A percentile compares a stretch with the other conserved stretches of the same genome.
Evolutionary conservation across 2,113 vertebrate genomes (phyloP).

Genomic region (Hippocampus mohnikei): DNA sequence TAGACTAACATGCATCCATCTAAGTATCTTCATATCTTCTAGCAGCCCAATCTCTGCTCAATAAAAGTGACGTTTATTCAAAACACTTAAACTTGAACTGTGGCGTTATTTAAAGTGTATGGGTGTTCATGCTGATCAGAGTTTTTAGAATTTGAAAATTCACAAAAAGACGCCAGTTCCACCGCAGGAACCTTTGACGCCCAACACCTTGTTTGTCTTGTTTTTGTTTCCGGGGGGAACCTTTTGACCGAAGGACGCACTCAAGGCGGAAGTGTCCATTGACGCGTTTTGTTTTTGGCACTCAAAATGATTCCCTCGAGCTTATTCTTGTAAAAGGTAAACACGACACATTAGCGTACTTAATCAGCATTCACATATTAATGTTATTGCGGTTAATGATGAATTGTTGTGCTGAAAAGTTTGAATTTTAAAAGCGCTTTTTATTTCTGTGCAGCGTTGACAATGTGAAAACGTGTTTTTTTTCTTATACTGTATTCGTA

Average conservation of each 20-base stretch:
- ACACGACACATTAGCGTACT: background rate
- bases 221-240: background rate
- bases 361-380: background rate
- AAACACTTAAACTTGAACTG: no score
- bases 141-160: background rate
- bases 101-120: no score
- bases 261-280: background rate
- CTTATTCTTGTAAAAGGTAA: background rate
- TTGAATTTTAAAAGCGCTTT: background rate
- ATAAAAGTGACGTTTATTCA: no score
- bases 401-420: background rate
- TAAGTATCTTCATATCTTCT: no score
- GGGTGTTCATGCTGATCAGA: no score
- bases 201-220: background rate
- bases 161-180: background rate
- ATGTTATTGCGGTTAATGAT: background rate
- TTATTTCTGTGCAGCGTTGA: no score
- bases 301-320: background rate
- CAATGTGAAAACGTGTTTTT: background rate
- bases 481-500: background rate
- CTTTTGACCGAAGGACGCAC: background rate
- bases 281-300: background rate
- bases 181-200: background rate
- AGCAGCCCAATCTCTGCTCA: no score
- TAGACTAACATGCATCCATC: no score